Percentiles rank a stretch among this genome's conserved stretches.
These are phyloP conservation scores for Brachyopa scutellaris DNA, from an alignment of 2,888 invertebrate species.

Conservation along the genomic window DNA sequence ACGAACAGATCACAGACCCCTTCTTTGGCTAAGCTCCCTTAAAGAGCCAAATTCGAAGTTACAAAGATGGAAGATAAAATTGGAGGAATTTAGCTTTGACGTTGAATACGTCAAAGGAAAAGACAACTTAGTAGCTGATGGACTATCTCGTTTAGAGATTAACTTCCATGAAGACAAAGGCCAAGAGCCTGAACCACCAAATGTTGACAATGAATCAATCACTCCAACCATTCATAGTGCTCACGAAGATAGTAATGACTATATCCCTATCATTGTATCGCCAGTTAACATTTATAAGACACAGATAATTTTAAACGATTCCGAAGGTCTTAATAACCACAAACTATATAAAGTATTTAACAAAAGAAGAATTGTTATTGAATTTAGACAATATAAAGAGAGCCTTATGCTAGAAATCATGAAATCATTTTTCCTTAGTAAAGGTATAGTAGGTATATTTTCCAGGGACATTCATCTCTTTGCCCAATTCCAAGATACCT, in stretches of 20 bases:
- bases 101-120: no score
- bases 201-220: no score
- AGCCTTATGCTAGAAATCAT: not conserved
- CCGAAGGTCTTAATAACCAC: slow-evolving; percentile 6
- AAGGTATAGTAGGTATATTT: not conserved
- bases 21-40: not conserved
- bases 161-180: no score
- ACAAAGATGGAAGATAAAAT: not conserved
- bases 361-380: slow-evolving; percentile 1
- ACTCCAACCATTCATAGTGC: no score
- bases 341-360: slow-evolving; percentile 1
- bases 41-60: not conserved
- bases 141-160: no score
- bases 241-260: not conserved
- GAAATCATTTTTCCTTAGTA: not conserved
- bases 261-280: not conserved
- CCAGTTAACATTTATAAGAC: slow-evolving; percentile 30
- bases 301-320: slow-evolving; percentile 31
- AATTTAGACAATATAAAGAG: not conserved
- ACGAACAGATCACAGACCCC: not conserved
- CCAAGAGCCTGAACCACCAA: no score
- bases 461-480: no score
- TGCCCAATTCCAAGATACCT: no score
- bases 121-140: no score
- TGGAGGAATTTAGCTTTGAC: not conserved